phyloP scores from a whole-genome alignment of 2,888 invertebrate species.

The Oligia fasciuncula region DNA sequence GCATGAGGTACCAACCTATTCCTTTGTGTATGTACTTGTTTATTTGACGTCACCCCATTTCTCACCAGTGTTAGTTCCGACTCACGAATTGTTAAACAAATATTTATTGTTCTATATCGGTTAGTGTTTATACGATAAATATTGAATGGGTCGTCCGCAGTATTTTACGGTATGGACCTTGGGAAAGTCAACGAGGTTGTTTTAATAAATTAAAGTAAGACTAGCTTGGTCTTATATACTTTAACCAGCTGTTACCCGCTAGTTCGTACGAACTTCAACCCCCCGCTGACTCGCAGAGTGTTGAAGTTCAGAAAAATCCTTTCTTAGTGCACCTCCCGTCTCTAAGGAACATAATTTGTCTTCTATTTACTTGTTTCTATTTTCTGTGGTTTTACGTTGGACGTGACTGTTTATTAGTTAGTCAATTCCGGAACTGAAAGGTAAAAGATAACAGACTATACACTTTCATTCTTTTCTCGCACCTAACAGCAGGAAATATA shows the following conservation, averaged over 20 bases:
- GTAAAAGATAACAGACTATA: neutral
- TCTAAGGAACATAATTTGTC: slow-evolving; percentile 27
- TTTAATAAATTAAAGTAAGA: slow-evolving; percentile 34
- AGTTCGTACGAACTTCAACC: slow-evolving; percentile 40
- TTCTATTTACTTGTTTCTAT: slow-evolving; percentile 33
- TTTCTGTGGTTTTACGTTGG: slow-evolving; percentile 4
- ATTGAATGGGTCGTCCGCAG: neutral
- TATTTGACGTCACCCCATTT: slow-evolving; percentile 27
- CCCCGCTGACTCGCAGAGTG: slow-evolving; percentile 43
- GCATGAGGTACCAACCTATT: slow-evolving; percentile 4
- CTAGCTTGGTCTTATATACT: slow-evolving; percentile 31
- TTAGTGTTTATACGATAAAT: slow-evolving; percentile 9
- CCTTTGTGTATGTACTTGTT: slow-evolving; percentile 36
- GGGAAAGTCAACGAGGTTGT: slow-evolving; percentile 10
- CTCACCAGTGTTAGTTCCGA: slow-evolving; percentile 20
- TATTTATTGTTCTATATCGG: slow-evolving; percentile 31
- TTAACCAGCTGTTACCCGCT: slow-evolving; percentile 30
- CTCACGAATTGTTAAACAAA: slow-evolving; percentile 39
- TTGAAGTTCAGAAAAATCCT: slow-evolving; percentile 52
- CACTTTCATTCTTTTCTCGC: neutral
- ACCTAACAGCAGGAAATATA: neutral
- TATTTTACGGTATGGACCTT: neutral
- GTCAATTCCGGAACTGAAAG: neutral
- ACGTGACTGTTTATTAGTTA: slow-evolving; percentile 22
- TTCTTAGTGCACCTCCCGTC: slow-evolving; percentile 24